A percentile compares a stretch with the other conserved stretches of the same genome.
Conservation (phyloP, 2,888 invertebrate genomes). For the Phortica magna region DNA sequence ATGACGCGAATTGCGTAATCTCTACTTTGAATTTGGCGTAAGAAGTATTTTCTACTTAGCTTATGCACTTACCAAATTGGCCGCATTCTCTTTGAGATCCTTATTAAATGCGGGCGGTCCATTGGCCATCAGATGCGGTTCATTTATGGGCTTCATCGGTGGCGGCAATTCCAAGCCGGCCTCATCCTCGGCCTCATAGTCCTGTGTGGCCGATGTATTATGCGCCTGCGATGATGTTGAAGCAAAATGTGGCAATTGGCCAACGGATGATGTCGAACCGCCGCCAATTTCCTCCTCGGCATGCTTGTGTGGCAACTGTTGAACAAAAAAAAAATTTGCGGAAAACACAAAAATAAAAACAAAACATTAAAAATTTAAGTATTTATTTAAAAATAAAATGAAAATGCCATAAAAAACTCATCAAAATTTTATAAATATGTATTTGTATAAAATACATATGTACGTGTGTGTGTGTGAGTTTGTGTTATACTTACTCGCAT, state of each 20-base stretch:
- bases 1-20: background rate
- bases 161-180: slow-evolving; percentile 92
- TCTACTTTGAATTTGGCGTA: background rate
- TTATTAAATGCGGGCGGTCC: slow-evolving; percentile 77
- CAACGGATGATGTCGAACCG: slow-evolving; percentile 53
- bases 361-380: slow-evolving; percentile 38
- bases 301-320: slow-evolving; percentile 75
- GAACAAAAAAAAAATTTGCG: slow-evolving; percentile 37
- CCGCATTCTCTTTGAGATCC: slow-evolving; percentile 80
- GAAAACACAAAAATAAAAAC: slow-evolving; percentile 33
- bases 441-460: no score
- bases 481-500: slow-evolving; percentile 83
- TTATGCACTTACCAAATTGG: slow-evolving; percentile 80
- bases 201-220: slow-evolving; percentile 65
- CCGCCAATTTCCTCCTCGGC: slow-evolving; percentile 76
- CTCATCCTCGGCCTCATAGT: slow-evolving; percentile 85
- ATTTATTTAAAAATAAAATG: slow-evolving; percentile 29
- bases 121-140: slow-evolving; percentile 78
- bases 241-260: slow-evolving; percentile 56
- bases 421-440: background rate
- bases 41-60: no score
- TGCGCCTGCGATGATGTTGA: slow-evolving; percentile 69
- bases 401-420: slow-evolving; percentile 13
- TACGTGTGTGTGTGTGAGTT: background rate
- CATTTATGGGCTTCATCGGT: slow-evolving; percentile 97